A percentile compares a stretch with the other conserved stretches of the same genome.
Evolutionary conservation across 1,140 invertebrate species (phyloP).

Genomic region (Planococcus citri): DNA sequence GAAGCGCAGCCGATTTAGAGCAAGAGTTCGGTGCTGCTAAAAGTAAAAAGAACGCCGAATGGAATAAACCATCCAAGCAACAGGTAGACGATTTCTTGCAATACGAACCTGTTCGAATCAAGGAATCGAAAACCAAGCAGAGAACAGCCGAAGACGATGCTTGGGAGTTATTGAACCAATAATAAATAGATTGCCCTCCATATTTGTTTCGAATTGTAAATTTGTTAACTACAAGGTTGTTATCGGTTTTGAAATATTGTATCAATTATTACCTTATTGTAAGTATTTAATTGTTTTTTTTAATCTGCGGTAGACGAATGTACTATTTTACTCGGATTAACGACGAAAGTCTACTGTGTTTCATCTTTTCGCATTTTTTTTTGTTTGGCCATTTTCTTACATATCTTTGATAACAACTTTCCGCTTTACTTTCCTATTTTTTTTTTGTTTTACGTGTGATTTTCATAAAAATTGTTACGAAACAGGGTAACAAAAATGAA

Average conservation of each 20-base stretch:
- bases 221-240: no score
- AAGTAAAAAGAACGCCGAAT: neutral
- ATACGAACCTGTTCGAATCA: neutral
- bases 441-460: no score
- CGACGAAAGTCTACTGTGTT: neutral
- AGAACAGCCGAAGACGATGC: constrained; percentile 4
- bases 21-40: neutral
- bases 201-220: neutral
- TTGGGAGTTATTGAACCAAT: neutral
- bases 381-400: neutral
- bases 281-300: no score
- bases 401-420: neutral
- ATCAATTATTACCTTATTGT: no score
- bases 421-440: neutral
- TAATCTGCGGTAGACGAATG: no score
- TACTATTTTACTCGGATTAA: no score
- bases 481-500: no score
- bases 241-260: no score
- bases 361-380: neutral
- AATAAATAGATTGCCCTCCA: neutral
- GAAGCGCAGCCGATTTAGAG: neutral
- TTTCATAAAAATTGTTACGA: no score
- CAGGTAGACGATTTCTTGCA: neutral
- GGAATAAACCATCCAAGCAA: neutral
- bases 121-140: neutral